These are phyloP conservation scores for Calypte anna DNA, from an alignment of 2,113 vertebrate genomes.

Conservation along the genomic window DNA sequence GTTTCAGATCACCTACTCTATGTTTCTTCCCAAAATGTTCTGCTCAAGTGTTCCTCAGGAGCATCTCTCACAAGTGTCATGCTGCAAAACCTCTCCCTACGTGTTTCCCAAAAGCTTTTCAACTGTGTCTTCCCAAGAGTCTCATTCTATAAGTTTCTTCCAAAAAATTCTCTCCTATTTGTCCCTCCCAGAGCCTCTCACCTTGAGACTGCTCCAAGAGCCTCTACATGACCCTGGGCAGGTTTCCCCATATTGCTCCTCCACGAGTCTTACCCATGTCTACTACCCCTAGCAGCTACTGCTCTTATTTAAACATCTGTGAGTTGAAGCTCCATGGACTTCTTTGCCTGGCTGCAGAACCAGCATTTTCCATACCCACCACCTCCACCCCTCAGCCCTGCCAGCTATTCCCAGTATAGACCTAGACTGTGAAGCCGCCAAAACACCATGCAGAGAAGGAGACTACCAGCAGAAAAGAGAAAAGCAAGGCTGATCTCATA, in stretches of 20 bases:
- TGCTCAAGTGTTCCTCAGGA: not conserved
- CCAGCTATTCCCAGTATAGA: not conserved
- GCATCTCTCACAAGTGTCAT: accelerated
- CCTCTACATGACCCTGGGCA: not conserved
- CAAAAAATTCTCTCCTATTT: not conserved
- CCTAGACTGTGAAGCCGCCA: not conserved
- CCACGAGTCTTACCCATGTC: not conserved
- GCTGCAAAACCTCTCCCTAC: not conserved
- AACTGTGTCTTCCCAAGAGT: not conserved
- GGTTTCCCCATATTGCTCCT: not conserved
- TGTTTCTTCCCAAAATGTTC: not conserved
- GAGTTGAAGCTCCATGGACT: not conserved
- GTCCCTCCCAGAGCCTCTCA: not conserved
- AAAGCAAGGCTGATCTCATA: not conserved
- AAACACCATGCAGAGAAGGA: not conserved
- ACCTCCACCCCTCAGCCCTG: not conserved
- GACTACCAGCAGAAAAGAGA: not conserved
- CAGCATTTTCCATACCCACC: not conserved
- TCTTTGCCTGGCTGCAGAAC: not conserved
- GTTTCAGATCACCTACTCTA: not conserved
- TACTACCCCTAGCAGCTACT: not conserved
- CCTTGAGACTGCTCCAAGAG: not conserved
- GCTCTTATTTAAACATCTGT: not conserved
- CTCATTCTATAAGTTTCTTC: not conserved
- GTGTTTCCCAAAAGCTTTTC: not conserved